phyloP scores from a whole-genome alignment of 92 coral and sea anemone species.

The Pocillopora grandis region DNA sequence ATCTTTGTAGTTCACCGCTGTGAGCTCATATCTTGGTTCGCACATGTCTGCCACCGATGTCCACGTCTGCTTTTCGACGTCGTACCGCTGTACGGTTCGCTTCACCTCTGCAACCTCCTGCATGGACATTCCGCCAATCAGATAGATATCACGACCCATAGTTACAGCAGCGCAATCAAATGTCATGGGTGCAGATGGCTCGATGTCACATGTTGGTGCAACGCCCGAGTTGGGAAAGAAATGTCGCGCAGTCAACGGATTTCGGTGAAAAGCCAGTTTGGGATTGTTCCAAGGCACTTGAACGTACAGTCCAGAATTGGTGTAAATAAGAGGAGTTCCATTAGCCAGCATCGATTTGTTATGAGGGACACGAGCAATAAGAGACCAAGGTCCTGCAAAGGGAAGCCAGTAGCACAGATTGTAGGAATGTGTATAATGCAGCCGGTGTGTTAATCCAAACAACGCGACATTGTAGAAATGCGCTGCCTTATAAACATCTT shows the following conservation, averaged over 20 bases:
- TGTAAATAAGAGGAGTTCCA: conserved; percentile 48
- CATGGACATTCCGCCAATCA: conserved; percentile 64
- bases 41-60: conserved; percentile 52
- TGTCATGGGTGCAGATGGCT: conserved; percentile 47
- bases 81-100: conserved; percentile 58
- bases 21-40: conserved; percentile 61
- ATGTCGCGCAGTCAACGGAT: conserved; percentile 57
- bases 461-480: conserved; percentile 57
- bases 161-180: conserved; percentile 62
- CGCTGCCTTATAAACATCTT: conserved; percentile 35
- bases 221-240: conserved; percentile 30
- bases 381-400: conserved; percentile 66
- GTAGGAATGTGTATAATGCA: conserved; percentile 45
- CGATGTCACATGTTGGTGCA: conserved; percentile 34
- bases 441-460: conserved; percentile 56
- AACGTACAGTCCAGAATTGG: conserved; percentile 49
- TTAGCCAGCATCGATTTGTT: conserved; percentile 50
- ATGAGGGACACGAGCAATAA: conserved; percentile 58
- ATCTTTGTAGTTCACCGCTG: conserved; percentile 56
- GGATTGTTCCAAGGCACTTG: conserved; percentile 56
- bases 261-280: conserved; percentile 54
- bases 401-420: conserved; percentile 66
- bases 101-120: conserved; percentile 57
- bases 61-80: conserved; percentile 57
- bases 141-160: conserved; percentile 51